Evolutionary conservation across 2,797 vertebrate genomes (phyloP).

Genomic region (Nyctalus aviator): DNA sequence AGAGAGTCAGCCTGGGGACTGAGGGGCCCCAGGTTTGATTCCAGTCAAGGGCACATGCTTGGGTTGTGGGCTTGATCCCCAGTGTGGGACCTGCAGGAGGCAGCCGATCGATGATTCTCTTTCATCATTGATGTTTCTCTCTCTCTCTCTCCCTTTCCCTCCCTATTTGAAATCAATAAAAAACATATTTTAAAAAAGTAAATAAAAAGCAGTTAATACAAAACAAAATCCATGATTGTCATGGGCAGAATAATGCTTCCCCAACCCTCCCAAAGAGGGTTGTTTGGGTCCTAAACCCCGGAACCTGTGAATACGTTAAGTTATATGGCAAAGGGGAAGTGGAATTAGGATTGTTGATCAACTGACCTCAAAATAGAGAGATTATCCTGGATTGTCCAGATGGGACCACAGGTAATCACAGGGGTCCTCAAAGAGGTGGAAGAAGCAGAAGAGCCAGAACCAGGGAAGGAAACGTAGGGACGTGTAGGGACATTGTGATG

Average conservation of each 20-base stretch:
- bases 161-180: too few relatives aligned
- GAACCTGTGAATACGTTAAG: neutral
- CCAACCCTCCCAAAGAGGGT: neutral
- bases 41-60: too few relatives aligned
- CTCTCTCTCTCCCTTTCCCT: too few relatives aligned
- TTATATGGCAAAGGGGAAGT: neutral
- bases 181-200: too few relatives aligned
- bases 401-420: neutral
- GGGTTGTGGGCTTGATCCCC: too few relatives aligned
- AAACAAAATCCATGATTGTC: neutral
- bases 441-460: neutral
- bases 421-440: neutral
- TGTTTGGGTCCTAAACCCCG: neutral
- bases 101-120: too few relatives aligned
- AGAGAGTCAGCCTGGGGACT: too few relatives aligned
- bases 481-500: neutral
- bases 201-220: constrained; percentile 12
- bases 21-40: too few relatives aligned
- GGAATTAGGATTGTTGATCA: neutral
- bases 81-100: too few relatives aligned
- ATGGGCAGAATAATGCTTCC: neutral
- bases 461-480: neutral
- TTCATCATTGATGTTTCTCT: too few relatives aligned
- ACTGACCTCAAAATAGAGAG: neutral
- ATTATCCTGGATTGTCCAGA: neutral